Base-by-base conservation (phyloP, 92 coral and sea anemone genomes). In the Palythoa heliodiscus region DNA sequence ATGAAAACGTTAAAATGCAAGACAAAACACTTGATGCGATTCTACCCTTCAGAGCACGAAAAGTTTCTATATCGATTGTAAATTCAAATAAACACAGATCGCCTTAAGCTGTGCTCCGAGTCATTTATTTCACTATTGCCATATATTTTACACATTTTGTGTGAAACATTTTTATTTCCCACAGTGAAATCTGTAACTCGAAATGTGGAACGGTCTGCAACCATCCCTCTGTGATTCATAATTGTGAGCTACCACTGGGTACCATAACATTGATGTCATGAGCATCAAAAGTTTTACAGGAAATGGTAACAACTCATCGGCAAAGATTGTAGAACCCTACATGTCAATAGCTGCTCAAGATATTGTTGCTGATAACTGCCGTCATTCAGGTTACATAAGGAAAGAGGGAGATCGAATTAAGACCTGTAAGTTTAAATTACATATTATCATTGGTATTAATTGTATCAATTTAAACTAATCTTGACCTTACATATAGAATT, bases 361-460 rank as follows among this genome's bases (percentile, higher is more conserved):
- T 11, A 75, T 97, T 10, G 90, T 97, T 9, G 75, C 88, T 47
- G 93, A 92, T 66, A 90, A 93, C 82, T 95, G 98, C 79, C 88
- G 96, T 12, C 94, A 95, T 69, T 89, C 93, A 78, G 99, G 99
- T 0, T 89, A 92, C 90, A 94, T 97, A n/a, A 95, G 99, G 72
- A 97, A 97, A 70, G 99, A 97, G 79, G 95, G 95, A 1, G 89
- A 83, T 83, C 87, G 79, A 17, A 66, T 92, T 4, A 93, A 91
- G 58, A 90, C 89, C 8, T 97, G 99, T 97, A 87, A 97, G 98
- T 57, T 47, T 52, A 11, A 10, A 40, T 7, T 4, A 29, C 10
- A 9, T 54, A 50, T 75, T 23, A 58, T 12, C 20, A 23, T 1
- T 48, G 19, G 35, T 29, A 70, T 5, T 15, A 58, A 19, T 15